Conservation (phyloP, 1,140 invertebrate species). For the Glossosoma conforme region DNA sequence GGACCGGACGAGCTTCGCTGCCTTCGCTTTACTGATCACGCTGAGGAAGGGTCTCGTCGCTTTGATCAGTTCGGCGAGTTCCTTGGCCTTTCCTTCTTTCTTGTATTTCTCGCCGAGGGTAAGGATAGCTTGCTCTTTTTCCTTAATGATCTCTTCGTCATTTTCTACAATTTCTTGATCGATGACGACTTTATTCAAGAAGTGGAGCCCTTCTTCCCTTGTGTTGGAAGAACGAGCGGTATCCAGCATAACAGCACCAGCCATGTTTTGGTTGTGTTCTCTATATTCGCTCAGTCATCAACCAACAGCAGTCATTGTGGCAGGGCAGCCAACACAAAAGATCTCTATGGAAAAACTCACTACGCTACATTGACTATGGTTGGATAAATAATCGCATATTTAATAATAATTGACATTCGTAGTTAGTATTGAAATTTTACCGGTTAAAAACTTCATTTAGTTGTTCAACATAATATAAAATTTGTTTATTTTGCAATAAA, state of each 20-base stretch:
- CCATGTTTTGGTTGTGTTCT: conserved; percentile 15
- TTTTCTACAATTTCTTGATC: conserved; percentile 66
- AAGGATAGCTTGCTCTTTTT: conserved; percentile 86
- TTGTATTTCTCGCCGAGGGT: conserved; percentile 86
- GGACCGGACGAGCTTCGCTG: conserved; percentile 93
- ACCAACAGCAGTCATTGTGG: conserved; percentile 8
- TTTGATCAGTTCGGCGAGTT: conserved; percentile 90
- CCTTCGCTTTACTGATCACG: conserved; percentile 96
- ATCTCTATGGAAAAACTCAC: too few species aligned
- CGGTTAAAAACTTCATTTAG: too few species aligned
- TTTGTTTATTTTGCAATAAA: too few species aligned
- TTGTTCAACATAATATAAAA: too few species aligned
- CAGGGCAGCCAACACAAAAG: too few species aligned
- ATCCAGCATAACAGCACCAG: conserved; percentile 26
- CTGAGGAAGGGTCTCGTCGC: conserved; percentile 90
- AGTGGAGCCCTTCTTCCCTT: conserved; percentile 15
- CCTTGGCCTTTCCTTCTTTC: conserved; percentile 89
- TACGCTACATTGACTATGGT: too few species aligned
- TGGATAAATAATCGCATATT: too few species aligned
- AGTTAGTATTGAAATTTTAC: too few species aligned
- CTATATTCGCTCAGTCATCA: conserved; percentile 25
- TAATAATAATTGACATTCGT: too few species aligned
- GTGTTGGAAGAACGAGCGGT: conserved; percentile 10
- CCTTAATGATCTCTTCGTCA: conserved; percentile 80
- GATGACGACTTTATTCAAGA: conserved; percentile 14